Evolutionary conservation across 2,888 invertebrate genomes (phyloP), one percentile per base, ranked within the genome.

Genomic region (Penaeus monodon): DNA sequence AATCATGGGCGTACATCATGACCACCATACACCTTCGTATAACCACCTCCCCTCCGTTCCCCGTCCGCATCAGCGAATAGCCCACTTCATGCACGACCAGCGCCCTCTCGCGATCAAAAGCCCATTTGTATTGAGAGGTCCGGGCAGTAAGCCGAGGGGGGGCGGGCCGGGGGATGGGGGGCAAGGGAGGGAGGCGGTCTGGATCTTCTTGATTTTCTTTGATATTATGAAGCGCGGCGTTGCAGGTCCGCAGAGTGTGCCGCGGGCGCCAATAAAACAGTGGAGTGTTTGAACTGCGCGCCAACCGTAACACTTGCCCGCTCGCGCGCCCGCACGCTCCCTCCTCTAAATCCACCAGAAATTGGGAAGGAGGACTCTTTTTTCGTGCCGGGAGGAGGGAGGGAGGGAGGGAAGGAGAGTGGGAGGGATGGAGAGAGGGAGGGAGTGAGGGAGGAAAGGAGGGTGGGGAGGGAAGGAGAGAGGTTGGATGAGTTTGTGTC

Each of bases 131-230:
- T 57, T 57, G 57, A 57, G 57, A 57, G 57, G 57, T 57, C 57
- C 17, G 17, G 57, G 57, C 17, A 57, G 57, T 57, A 57, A 57
- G 57, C 57, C 57, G 10, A 17, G 17, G 14, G 57, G 17, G 57
- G 57, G 17, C 1, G 57, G 57, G 57, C 44, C 93, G 93, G 77
- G 24, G 38, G 38, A 38, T 12, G 22, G 4, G 64, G 57, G 57
- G 77, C 1, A 27, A 49, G 44, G 44, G 44, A 49, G 24, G 27
- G 78, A 10, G n/a, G 29, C 76, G n/a, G 27, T 44, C 76, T 57
- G 17, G 57, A 57, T 57, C 57, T 57, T 57, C 57, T 57, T 57
- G 57, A 57, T 57, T 57, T 57, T 57, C 57, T 57, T 27, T 57
- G 79, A 63, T 79, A 79, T 57, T 27, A 79, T 49, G 57, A 57